Evolutionary conservation across 2,888 invertebrate genomes (phyloP).

Genomic region (Plagodis dolabraria): DNA sequence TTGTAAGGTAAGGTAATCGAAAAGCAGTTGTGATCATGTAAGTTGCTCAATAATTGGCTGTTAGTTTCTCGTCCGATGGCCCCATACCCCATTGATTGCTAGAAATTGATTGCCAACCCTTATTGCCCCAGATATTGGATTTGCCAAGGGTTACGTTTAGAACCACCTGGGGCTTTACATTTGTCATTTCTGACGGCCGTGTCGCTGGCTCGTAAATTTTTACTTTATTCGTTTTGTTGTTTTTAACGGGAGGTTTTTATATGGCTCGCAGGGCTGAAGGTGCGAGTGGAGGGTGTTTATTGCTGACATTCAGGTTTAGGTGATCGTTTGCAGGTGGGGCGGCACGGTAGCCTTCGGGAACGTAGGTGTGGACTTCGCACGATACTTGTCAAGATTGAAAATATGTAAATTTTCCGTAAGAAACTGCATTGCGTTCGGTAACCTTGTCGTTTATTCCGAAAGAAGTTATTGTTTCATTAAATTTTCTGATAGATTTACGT

Average conservation of each 20-base stretch:
- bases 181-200: constrained; percentile 62
- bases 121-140: constrained; percentile 32
- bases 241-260: constrained; percentile 47
- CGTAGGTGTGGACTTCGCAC: constrained; percentile 41
- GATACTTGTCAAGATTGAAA: not conserved
- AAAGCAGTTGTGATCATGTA: constrained; percentile 34
- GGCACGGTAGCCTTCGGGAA: constrained; percentile 38
- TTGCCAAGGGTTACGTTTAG: constrained; percentile 44
- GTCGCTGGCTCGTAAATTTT: constrained; percentile 67
- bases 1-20: constrained; percentile 15
- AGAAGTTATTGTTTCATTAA: too few relatives aligned
- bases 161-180: constrained; percentile 52
- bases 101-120: constrained; percentile 32
- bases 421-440: too few relatives aligned
- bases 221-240: constrained; percentile 57
- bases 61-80: constrained; percentile 31
- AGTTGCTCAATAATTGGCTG: constrained; percentile 45
- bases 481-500: too few relatives aligned
- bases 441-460: too few relatives aligned
- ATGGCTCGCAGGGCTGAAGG: constrained; percentile 10
- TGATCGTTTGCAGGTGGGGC: constrained; percentile 45
- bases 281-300: constrained; percentile 30
- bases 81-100: constrained; percentile 25
- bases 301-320: constrained; percentile 48
- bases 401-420: too few relatives aligned